Evolutionary conservation across 2,888 invertebrate genomes (phyloP), one percentile per base, ranked within the genome.

Genomic region (Rhaphigaster nebulosa): DNA sequence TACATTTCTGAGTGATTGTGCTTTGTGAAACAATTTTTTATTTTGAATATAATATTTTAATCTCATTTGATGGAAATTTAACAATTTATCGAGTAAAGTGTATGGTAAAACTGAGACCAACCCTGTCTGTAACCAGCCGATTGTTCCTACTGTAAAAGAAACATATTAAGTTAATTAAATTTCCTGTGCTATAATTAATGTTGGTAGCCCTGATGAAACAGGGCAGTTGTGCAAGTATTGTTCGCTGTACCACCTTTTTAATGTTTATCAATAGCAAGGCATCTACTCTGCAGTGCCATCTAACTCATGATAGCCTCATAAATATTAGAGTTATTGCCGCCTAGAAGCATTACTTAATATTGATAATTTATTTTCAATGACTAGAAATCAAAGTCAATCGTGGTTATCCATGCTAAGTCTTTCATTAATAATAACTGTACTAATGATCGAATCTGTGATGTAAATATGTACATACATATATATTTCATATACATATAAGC

Each of bases 341-440:
- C 34, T 76, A 6, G 20, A 34, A 76, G 34, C 70, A 76, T 76
- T 76, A 20, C 70, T n/a, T 60, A 60, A 8, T 65, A 65, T 65
- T 34, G 5, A 29, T 34, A 0, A 65, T 65, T 65, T 65, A 6
- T 76, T 23, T 38, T 34, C 10, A 76, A 76, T 38, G 70, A 76
- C 70, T 34, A 76, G 38, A 76, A 76, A 76, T 76, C 38, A 1
- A 45, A 84, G 84, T 50, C 84, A 84, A 26, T 45, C 20, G 13
- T 84, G 45, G 84, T 45, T 84, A 84, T 84, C 41, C 84, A 84
- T 84, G 26, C 45, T 26, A 84, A 84, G 84, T 84, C 84, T 84
- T 84, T 84, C 84, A 84, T 84, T 84, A 84, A 45, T 38, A 76
- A 76, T 76, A 76, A 76, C 70, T 76, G 20, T 76, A 84, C 84